phyloP scores from a whole-genome alignment of 2,888 invertebrate species.

The Caenorhabditis drosophilae region DNA sequence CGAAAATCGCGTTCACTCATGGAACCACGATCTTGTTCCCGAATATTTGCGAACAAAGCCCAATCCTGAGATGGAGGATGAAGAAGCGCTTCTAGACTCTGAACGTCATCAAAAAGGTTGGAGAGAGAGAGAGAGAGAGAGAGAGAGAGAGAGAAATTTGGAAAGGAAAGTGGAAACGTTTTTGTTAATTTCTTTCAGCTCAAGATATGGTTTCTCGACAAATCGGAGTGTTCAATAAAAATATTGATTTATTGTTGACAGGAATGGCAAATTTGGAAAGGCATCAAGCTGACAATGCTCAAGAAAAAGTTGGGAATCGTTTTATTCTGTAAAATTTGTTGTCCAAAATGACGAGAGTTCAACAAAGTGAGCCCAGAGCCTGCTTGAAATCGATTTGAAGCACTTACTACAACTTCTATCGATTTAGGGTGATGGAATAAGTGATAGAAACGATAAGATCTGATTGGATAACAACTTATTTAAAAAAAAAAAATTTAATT shows the following conservation, averaged over 20 bases:
- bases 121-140: too few relatives aligned
- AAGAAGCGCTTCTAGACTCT: slow-evolving; percentile 30
- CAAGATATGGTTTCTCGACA: slow-evolving; percentile 32
- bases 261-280: background rate
- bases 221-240: slow-evolving; percentile 53
- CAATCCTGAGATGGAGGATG: slow-evolving; percentile 43
- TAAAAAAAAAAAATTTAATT: too few relatives aligned
- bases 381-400: too few relatives aligned
- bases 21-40: slow-evolving; percentile 65
- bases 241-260: slow-evolving; percentile 44
- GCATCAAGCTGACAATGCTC: background rate
- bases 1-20: slow-evolving; percentile 52
- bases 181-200: slow-evolving; percentile 2
- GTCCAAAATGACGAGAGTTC: background rate
- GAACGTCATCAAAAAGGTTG: slow-evolving; percentile 25
- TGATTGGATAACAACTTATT: too few relatives aligned
- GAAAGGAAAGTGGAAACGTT: background rate
- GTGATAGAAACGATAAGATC: slow-evolving; percentile 38
- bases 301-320: background rate
- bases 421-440: background rate
- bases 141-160: too few relatives aligned
- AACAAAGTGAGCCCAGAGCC: background rate
- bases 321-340: background rate
- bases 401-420: too few relatives aligned
- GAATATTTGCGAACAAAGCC: slow-evolving; percentile 54